Evolutionary conservation across 2,888 invertebrate genomes (phyloP), one percentile per base, ranked within the genome.

Genomic region (Horisme vitalbata): DNA sequence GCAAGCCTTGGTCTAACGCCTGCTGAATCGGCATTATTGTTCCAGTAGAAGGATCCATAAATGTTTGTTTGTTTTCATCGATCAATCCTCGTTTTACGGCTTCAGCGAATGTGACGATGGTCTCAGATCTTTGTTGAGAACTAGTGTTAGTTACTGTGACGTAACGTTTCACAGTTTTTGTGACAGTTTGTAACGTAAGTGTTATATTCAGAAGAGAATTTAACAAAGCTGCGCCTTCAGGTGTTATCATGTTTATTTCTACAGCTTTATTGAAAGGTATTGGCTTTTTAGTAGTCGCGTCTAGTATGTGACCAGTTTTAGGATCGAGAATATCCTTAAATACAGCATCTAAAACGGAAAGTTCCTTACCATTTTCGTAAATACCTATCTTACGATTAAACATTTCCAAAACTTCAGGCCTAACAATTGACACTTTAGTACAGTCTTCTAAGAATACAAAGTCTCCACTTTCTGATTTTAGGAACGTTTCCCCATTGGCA

Each of bases 141-240:
- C 93, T 93, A 4, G 93, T 92, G 51, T 92, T 92, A 9, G 94
- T 93, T 12, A 95, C 93, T 0, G 95, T 95, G 1, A 96, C 95
- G 70, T 96, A 94, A 12, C 95, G 91, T 74, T 95, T 95, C 21
- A 97, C 94, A 34, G 96, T 94, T 76, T 95, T 95, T 3, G 96
- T 96, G 18, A 96, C 95, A 4, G 96, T 96, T 74, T 96, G 95
- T 10, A 96, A 94, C 1, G 97, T 97, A 24, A 97, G 92, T 6
- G 96, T 95, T 38, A 98, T 95, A 73, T 96, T 96, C 39, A 97
- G 83, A 39, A 98, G 88, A 65, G 96, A 96, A 80, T 95, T 95
- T 50, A 96, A 90, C 70, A 96, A 91, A 45, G 96, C 94, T 32
- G 97, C 97, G 45, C 97, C 97, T 80, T 96, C 95, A 0, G 95